Base-by-base conservation (phyloP, 2,797 vertebrate genomes). In the Hippocampus kuda region DNA sequence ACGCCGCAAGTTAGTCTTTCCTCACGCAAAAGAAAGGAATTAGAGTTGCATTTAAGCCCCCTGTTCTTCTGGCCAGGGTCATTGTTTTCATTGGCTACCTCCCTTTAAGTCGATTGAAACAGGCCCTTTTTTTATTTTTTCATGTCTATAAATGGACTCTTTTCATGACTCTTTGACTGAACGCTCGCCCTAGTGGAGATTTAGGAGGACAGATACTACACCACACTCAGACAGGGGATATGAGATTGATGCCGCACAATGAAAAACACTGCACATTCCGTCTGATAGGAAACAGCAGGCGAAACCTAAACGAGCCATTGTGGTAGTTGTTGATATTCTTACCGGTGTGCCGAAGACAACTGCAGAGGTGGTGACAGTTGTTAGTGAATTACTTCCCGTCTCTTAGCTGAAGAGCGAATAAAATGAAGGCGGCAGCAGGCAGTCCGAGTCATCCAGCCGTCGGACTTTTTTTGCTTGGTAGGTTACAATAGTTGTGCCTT, bases 1-100 rank as follows among this genome's bases (percentile, higher is more conserved):
- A 85, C 79, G 66, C 73, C 75, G 79, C 12, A 7, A 75, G 79
- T 79, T 38, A 38, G 34, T 38, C 34, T 81, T 74, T 85, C 81
- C 75, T 83, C 79, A 77, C 76, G 83, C 82, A 44, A 86, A 76
- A 90, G 86, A 88, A 89, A 86, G 82, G 84, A 88, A 86, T 87
- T 86, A 87, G 84, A 83, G 66, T 71, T 68, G 81, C 77, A 77
- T 82, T 86, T 75, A 81, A 81, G 86, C 80, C 78, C 82, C 76
- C 67, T 79, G 70, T 70, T 83, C 80, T 87, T 84, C 88, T 91
- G 88, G 91, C 86, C 12, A 82, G 83, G 78, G 79, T 69, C 81
- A 84, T 89, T 73, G 90, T 92, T 93, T 92, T 91, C 84, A 84
- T 92, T 92, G 90, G 90, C 89, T 0, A 65, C 66, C 8, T 54